These are phyloP conservation scores for Cyprinella venusta DNA, from an alignment of 2,797 vertebrate species.

Conservation along the genomic window DNA sequence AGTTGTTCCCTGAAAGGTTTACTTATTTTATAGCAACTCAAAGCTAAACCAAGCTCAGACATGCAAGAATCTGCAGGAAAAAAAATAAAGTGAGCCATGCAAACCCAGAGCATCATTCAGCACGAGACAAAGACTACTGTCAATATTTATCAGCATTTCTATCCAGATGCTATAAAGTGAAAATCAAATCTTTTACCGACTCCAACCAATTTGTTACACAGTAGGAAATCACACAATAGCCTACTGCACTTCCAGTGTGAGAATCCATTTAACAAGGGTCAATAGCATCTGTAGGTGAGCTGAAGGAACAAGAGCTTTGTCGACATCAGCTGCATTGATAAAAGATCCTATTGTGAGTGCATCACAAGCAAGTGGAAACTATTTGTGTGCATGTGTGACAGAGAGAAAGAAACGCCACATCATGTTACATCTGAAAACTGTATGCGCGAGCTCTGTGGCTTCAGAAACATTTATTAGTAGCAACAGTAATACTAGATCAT, in stretches of 20 bases:
- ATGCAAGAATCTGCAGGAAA: neutral
- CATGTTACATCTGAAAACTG: neutral
- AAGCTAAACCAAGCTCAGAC: neutral
- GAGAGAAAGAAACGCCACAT: neutral
- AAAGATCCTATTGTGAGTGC: neutral
- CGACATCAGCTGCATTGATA: conserved; percentile 14
- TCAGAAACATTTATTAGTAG: too few species aligned
- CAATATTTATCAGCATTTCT: conserved; percentile 32
- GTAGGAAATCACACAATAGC: conserved; percentile 14
- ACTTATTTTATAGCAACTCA: neutral
- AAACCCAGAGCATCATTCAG: neutral
- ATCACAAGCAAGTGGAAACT: conserved; percentile 28
- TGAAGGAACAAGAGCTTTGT: conserved; percentile 29
- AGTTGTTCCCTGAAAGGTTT: conserved; percentile 8
- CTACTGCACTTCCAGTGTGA: neutral
- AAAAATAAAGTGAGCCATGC: conserved; percentile 2
- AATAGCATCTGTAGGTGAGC: conserved; percentile 10
- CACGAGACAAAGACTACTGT: conserved; percentile 7
- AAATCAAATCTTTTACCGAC: conserved; percentile 23
- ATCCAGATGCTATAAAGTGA: conserved; percentile 4
- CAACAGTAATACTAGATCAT: neutral
- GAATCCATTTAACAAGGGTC: conserved; percentile 21
- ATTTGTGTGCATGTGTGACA: conserved; percentile 2
- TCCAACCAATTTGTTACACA: conserved; percentile 28
- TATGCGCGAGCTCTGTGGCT: neutral